Evolutionary conservation across 2,888 invertebrate genomes (phyloP), one percentile per base, ranked within the genome.

Genomic region (Serripes groenlandicus): DNA sequence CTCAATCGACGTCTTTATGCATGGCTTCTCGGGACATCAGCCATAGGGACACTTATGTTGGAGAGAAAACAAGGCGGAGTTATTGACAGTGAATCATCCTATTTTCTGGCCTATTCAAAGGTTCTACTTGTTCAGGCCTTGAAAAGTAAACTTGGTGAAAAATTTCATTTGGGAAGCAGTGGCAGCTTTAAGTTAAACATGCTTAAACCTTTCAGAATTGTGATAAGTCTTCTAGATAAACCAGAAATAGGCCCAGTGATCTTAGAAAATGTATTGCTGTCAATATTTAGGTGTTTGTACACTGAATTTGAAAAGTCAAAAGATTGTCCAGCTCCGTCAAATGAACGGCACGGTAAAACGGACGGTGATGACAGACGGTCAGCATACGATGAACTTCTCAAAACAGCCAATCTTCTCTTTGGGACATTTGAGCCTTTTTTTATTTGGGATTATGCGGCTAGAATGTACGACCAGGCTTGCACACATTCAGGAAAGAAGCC

Each of bases 161-260:
- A 82, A 30, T 72, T 86, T 5, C 81, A 83, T 5, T 11, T 71
- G 7, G 71, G 23, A 28, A 71, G 68, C 34, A 62, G 70, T 23
- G 75, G 78, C 1, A 85, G 83, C 26, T 82, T 86, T 5, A 88
- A 87, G 35, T 64, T 81, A 7, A 77, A 86, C 9, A 83, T 91
- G 5, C 71, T 90, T 11, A 87, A 88, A 71, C 94, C 94, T 18
- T 94, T 98, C 94, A 96, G 97, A 87, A 96, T 98, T 77, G 95
- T 98, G 89, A 96, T 97, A 32, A 97, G 97, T 62, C 95, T 98
- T 66, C 95, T 98, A 81, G 98, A 98, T 94, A 97, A 98, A 94
- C 97, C 97, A 15, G 98, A 98, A 94, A 97, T 98, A 77, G 97
- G 98, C 9, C 92, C 94, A 18, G 91, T 91, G 35, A 93, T 94